phyloP scores from a whole-genome alignment of 2,797 vertebrate species.

The Gambusia yucatana region DNA sequence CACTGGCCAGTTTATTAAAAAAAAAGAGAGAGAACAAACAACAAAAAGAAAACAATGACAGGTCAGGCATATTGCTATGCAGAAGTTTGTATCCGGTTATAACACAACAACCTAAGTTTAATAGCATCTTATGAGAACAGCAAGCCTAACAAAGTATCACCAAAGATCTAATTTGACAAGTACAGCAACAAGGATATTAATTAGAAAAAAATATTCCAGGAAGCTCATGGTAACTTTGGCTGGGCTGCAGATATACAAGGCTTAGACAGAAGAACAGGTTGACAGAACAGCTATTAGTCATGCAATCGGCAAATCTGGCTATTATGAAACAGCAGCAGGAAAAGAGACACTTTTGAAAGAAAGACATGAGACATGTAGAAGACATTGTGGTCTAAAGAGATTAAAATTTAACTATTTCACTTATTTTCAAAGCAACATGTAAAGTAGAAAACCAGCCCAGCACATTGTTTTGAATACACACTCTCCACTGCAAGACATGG shows the following conservation, averaged over 20 bases:
- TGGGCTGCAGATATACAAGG: neutral
- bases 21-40: too few relatives aligned
- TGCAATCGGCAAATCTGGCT: neutral
- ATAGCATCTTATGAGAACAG: too few relatives aligned
- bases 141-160: neutral
- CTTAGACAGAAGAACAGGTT: neutral
- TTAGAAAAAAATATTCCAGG: neutral
- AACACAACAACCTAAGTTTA: too few relatives aligned
- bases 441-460: neutral
- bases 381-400: neutral
- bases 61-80: too few relatives aligned
- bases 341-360: neutral
- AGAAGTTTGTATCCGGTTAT: too few relatives aligned
- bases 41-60: too few relatives aligned
- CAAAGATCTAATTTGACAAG: neutral
- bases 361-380: neutral
- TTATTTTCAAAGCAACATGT: neutral
- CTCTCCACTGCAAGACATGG: neutral
- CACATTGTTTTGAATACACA: neutral
- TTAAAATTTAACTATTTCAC: neutral
- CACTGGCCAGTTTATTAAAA: too few relatives aligned
- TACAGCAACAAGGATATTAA: neutral
- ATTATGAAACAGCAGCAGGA: slow-evolving; percentile 1
- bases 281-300: neutral
- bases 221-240: neutral